Evolutionary conservation across 2,888 invertebrate species (phyloP), one percentile per base, ranked within the genome.

Genomic region (Pyrocoelia pectoralis): DNA sequence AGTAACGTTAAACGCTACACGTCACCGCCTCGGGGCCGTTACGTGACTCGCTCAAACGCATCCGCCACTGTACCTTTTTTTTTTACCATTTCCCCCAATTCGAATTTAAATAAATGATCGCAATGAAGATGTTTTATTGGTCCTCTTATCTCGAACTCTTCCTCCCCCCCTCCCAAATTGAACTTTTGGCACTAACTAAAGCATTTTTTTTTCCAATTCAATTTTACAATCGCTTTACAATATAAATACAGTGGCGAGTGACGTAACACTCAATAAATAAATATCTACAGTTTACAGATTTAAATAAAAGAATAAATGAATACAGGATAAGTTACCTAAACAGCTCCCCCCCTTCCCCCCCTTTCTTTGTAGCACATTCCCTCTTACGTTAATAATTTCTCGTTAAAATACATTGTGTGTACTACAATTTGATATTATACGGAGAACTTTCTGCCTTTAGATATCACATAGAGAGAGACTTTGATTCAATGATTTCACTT

Each of bases 1-100:
- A 61, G 60, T 65, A 61, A 65, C 60, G 65, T 65, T 65, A 60
- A 52, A 68, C 66, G 66, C 64, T 66, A 68, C 68, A 64, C 57
- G 57, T 61, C 57, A 64, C 57, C 59, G 64, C 58, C 54, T 57
- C 56, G 18, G 24, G 58, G 55, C 50, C 48, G 61, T 62, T 59
- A 65, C 61, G 61, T 61, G 65, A 65, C 61, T 65, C 61, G 58
- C 50, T 58, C 54, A 58, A 29, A 52, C 48, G 53, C 48, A 59
- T 56, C 19, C 50, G 50, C 60, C 65, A 65, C 65, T 61, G 65
- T 53, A 29, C 43, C 24, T 18, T 17, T 24, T 53, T 52, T 14
- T 14, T 41, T 13, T 38, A 54, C 17, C n/a, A n/a, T n/a, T n/a
- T n/a, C n/a, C n/a, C n/a, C n/a, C n/a, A n/a, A n/a, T n/a, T n/a